phyloP scores from a whole-genome alignment of 2,797 vertebrate species.

The Chelidonichthys spinosus region DNA sequence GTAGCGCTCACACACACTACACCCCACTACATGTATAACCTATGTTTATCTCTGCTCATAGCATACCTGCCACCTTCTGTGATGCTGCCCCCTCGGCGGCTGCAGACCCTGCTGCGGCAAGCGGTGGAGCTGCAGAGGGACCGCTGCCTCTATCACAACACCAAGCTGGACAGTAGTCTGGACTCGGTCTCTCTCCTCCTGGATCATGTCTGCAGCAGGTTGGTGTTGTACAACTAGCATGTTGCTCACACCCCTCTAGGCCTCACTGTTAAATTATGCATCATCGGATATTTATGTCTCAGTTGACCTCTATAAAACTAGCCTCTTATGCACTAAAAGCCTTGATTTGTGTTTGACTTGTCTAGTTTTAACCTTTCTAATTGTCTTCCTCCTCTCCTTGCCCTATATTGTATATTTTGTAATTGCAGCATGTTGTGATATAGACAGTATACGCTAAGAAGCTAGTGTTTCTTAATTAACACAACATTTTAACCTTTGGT shows the following conservation, averaged over 20 bases:
- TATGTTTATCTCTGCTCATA: constrained; percentile 61
- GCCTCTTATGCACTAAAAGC: not conserved
- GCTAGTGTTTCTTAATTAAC: too few species aligned
- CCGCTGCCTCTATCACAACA: constrained; percentile 99
- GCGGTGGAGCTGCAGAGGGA: constrained; percentile 98
- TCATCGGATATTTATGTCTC: constrained; percentile 12
- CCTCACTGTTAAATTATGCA: constrained; percentile 8
- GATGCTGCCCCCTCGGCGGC: constrained; percentile 96
- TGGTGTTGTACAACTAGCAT: constrained; percentile 25
- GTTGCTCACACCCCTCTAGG: not conserved
- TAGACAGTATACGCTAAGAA: not conserved
- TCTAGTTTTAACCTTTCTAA: not conserved
- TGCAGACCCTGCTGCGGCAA: constrained; percentile 96
- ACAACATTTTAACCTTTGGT: constrained; percentile 10
- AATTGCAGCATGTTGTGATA: not conserved
- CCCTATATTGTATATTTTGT: not conserved
- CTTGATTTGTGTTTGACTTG: not conserved
- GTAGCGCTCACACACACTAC: not conserved
- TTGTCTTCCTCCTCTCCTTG: not conserved
- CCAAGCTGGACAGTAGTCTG: constrained; percentile 94
- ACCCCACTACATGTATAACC: not conserved
- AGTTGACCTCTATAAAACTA: not conserved
- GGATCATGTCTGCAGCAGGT: constrained; percentile 99
- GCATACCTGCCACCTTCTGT: constrained; percentile 98
- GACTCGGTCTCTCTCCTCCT: constrained; percentile 97